Base-by-base conservation (phyloP, 2,888 invertebrate genomes). In the Teleogryllus oceanicus region DNA sequence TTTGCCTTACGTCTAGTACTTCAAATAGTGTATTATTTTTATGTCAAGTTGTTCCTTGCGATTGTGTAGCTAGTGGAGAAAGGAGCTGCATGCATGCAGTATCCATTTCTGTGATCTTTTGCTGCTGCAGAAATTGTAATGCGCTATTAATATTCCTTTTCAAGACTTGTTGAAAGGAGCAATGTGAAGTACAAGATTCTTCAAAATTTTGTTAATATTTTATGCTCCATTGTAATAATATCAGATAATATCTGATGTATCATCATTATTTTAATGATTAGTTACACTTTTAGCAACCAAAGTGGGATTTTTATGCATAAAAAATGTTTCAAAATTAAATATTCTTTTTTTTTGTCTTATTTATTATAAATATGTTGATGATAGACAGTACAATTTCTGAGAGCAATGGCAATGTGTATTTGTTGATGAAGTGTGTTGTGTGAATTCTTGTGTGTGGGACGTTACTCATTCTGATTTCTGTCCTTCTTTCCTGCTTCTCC, bases 401-500 rank as follows among this genome's bases (percentile, higher is more conserved):
- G 12, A 5, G 62, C 62, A 62, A 11, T 13, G 1, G 16, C 62
- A 62, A 62, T 62, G 62, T 18, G 13, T 11, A 18, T 5, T 62
- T 62, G 62, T 16, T 62, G 62, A 18, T 13, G 5, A 18, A n/a
- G 13, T 62, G 62, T 62, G 62, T 8, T 62, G 62, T 62, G 62
- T 62, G 62, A 62, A n/a, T 18, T 18, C 4, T 11, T 62, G 37
- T 51, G 50, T 78, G 51, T 37, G 77, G 49, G 16, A 76, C 8
- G 76, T 20, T n/a, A 37, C 24, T 24, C 24, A 37, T 76, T 76
- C 49, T 76, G 18, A 50, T 74, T 75, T 50, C 77, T 76, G 12
- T 18, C 79, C 74, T 74, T 76, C 78, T 74, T 21, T 49, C 79
- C 74, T 74, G 74, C 78, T 74, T 77, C 75, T n/a, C 74, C 49